Base-by-base conservation (phyloP, 2,888 invertebrate species). In the Chorisops tibialis region DNA sequence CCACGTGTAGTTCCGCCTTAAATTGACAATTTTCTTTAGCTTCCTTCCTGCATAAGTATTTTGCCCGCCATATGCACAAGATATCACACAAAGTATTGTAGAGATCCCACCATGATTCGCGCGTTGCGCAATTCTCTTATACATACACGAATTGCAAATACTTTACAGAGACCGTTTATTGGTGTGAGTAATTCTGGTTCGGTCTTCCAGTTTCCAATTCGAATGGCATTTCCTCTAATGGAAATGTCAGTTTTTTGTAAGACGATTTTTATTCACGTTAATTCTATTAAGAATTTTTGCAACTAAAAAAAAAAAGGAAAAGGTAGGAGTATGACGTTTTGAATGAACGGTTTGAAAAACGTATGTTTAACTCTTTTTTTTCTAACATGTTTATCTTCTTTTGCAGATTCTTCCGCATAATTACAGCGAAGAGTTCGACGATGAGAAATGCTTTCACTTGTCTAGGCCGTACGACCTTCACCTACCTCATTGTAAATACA, bases 361-460 rank as follows among this genome's bases (percentile, higher is more conserved):
- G n/a, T n/a, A n/a, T n/a, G n/a, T n/a, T n/a, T n/a, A n/a, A n/a
- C n/a, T 30, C 30, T 9, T 30, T 9, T 30, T 5, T 30, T 30
- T 30, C 30, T 30, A 30, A 30, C 30, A 7, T 30, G 30, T 30
- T 30, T 30, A 5, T 30, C 9, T 9, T 30, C 30, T 5, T 30
- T 30, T 30, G 5, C 30, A 30, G 30, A 2, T 30, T 30, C 30
- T 30, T 30, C 30, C 30, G 30, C 30, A 9, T 30, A 9, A 7
- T 9, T 5, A 30, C 30, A 30, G 30, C 9, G 24, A 24, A 7
- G 4, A 7, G 24, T 24, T 24, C 24, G 18, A 12, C 6, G 18
- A 47, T 47, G 47, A 30, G 35, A 56, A 56, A 56, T 56, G 45
- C 43, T 56, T 56, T 56, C 43, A 56, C 56, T 56, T 56, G 43